A percentile compares a stretch with the other conserved stretches of the same genome.
Conservation (phyloP, 2,888 invertebrate genomes). For the Oxycera nigricornis region DNA sequence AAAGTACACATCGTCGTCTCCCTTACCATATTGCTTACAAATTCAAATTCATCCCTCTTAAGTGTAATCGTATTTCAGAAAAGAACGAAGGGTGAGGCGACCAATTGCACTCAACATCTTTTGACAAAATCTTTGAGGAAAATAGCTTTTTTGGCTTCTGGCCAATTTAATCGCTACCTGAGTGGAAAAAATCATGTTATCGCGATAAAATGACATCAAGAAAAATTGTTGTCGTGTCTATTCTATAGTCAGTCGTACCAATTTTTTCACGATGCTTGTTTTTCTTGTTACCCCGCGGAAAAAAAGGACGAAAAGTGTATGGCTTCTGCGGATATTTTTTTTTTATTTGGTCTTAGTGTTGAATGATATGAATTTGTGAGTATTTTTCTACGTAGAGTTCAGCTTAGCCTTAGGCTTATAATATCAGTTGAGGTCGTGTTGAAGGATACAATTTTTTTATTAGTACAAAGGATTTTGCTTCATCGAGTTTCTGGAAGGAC, state of each 20-base stretch:
- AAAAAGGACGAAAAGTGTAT: too few relatives aligned
- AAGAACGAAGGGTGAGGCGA: too few relatives aligned
- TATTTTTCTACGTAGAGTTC: too few relatives aligned
- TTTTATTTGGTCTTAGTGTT: too few relatives aligned
- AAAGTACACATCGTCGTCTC: neutral
- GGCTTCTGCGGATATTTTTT: too few relatives aligned
- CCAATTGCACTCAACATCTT: constrained; percentile 4
- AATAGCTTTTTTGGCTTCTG: constrained; percentile 15
- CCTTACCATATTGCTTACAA: constrained; percentile 5
- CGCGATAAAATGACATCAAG: constrained; percentile 26
- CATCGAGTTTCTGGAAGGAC: too few relatives aligned
- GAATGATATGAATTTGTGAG: too few relatives aligned
- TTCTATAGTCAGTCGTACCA: neutral
- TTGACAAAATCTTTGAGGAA: neutral
- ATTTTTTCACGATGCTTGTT: neutral
- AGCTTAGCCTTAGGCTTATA: too few relatives aligned
- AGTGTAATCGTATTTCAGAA: constrained; percentile 22
- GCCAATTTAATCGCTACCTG: constrained; percentile 38
- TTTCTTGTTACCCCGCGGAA: too few relatives aligned
- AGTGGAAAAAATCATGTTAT: constrained; percentile 39
- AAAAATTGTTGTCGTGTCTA: neutral
- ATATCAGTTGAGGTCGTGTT: too few relatives aligned
- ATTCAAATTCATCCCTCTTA: constrained; percentile 19
- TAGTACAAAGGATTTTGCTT: too few relatives aligned
- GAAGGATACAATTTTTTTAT: too few relatives aligned